Evolutionary conservation across 2,797 vertebrate species (phyloP).

Genomic region (Enteromius anoplus): DNA sequence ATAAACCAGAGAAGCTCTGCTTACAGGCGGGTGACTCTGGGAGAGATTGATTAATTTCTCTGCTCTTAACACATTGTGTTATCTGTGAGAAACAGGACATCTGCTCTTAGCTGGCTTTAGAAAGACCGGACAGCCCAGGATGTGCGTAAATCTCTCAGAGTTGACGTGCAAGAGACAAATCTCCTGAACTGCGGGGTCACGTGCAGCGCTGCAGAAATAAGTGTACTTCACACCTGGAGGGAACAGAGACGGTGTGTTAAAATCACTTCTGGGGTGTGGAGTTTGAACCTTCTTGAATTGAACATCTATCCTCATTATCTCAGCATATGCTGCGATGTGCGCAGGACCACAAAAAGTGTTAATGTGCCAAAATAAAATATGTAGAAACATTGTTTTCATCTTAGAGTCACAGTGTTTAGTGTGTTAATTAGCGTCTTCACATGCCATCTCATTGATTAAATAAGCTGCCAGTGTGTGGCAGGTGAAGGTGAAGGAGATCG

Average conservation of each 20-base stretch:
- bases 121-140: not conserved
- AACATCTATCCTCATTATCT: not conserved
- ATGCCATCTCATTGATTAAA: not conserved
- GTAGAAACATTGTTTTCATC: not conserved
- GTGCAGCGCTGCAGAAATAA: slow-evolving; percentile 1
- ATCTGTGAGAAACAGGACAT: slow-evolving; percentile 22
- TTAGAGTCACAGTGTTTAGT: not conserved
- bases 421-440: not conserved
- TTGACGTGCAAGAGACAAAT: slow-evolving; percentile 7
- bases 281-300: not conserved
- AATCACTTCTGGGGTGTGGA: slow-evolving; percentile 15
- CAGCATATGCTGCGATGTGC: not conserved
- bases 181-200: not conserved
- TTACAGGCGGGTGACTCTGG: slow-evolving; percentile 5
- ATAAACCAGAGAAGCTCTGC: slow-evolving; percentile 2
- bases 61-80: slow-evolving; percentile 23
- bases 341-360: not conserved
- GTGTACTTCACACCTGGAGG: slow-evolving; percentile 27
- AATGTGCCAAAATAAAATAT: not conserved
- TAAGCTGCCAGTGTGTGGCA: not conserved
- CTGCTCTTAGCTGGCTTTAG: slow-evolving; percentile 37
- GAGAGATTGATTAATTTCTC: slow-evolving; percentile 34
- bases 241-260: not conserved
- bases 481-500: slow-evolving; percentile 5
- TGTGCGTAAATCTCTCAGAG: slow-evolving; percentile 23